Evolutionary conservation across 2,888 invertebrate genomes (phyloP), one percentile per base, ranked within the genome.

Genomic region (Allophyes oxyacanthae): DNA sequence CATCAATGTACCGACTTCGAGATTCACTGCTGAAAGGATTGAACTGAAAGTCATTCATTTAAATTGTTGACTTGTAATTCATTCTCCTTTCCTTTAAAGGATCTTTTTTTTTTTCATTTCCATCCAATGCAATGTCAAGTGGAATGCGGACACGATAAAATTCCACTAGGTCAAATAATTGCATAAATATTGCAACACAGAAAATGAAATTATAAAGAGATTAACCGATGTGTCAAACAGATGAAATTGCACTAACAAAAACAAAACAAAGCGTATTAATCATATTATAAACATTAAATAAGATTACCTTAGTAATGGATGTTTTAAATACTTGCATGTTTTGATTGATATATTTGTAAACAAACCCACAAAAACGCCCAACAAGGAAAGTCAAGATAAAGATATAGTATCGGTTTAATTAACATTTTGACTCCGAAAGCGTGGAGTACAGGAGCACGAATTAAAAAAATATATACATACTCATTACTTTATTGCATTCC

Each of bases 21-120:
- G 41, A 58, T 65, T 71, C 57, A 66, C 53, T 53, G 20, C 14
- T 38, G 20, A 63, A 52, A 41, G 33, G 11, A 51, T 53, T 32
- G 56, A 43, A 40, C 46, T 42, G 46, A 43, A 49, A 43, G 55
- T 49, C 28, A 56, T 51, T 48, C 33, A 57, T 57, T 70, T 52
- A 45, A 57, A 55, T 38, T 49, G 52, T 32, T 30, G 6, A 33
- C 13, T 41, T 9, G 49, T 51, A 20, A 14, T 15, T 33, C 44
- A 26, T 37, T 28, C 28, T 48, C 20, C 32, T 30, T 68, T 30
- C 48, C 34, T 49, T 52, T 36, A 54, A 54, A 64, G 48, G 54
- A 69, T 68, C 36, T 54, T 62, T 26, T 41, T 62, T 63, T 64
- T 62, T 54, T 62, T 26, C 44, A 68, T 63, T 64, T 62, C 34